Evolutionary conservation across 2,888 invertebrate species (phyloP), one percentile per base, ranked within the genome.

Genomic region (Theretra japonica): DNA sequence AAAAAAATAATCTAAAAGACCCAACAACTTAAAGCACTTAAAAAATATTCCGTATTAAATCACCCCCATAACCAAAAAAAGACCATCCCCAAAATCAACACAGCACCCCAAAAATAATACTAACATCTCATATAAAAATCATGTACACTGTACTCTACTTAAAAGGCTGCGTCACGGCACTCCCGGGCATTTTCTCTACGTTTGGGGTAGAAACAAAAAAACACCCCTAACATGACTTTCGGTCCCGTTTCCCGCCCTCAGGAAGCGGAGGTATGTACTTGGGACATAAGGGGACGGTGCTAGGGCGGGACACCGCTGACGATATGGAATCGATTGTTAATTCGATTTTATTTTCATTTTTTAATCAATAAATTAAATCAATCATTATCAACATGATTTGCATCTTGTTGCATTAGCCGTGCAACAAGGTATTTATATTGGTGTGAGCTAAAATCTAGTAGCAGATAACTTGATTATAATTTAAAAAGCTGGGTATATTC

Each of bases 211-310:
- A 59, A 73, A 73, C 65, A 72, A 72, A 69, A 73, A 72, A 69
- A 60, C 70, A 33, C 69, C 73, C 70, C 41, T 53, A 58, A 73
- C 74, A 73, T 76, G 74, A 76, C 76, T 75, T 74, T 73, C 73
- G 69, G 69, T 73, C 72, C 73, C 65, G 28, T 70, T 70, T 70
- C 69, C 73, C 72, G 70, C 69, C 68, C 65, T 68, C 72, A 72
- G 72, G 73, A 73, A 73, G 71, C 68, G 71, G 62, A 71, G 68
- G 68, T 69, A 60, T 50, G 60, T 58, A 71, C 73, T 76, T 75
- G 74, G 74, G 77, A 76, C 58, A 70, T 73, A 73, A 71, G 69
- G 56, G 70, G 21, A 53, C 30, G 0, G 21, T 30, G 21, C 28
- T 21, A 23, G 60, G 62, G 70, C 33, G 56, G 53, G n/a, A 62